These are phyloP conservation scores for Hypomecis atomaria DNA, from an alignment of 2,888 invertebrate genomes.

Conservation along the genomic window DNA sequence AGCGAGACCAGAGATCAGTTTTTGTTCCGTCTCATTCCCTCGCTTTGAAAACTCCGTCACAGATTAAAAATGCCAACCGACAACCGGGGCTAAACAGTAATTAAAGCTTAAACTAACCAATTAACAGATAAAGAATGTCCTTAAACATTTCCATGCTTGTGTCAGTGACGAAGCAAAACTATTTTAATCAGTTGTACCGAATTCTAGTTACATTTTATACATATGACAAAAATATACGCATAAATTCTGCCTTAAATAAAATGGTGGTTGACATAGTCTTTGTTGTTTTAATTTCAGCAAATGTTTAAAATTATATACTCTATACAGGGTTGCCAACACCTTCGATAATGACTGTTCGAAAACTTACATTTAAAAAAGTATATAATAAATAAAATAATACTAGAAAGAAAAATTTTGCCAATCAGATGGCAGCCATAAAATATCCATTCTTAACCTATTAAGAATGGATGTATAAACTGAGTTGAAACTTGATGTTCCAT, in stretches of 20 bases:
- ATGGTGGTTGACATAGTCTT: background rate
- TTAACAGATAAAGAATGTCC: conserved; percentile 30
- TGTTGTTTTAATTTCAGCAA: background rate
- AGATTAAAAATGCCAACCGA: conserved; percentile 24
- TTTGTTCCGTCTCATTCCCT: background rate
- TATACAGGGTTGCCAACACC: background rate
- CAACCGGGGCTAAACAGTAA: conserved; percentile 25
- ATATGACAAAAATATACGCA: conserved; percentile 4
- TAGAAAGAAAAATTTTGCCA: too few species aligned
- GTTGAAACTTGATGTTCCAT: too few species aligned
- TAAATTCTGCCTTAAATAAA: background rate
- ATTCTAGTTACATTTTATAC: conserved; percentile 2
- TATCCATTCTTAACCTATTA: too few species aligned
- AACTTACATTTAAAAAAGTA: background rate
- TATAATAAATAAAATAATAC: background rate
- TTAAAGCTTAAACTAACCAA: conserved; percentile 30
- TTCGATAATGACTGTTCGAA: background rate
- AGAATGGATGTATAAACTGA: too few species aligned
- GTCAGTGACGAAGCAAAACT: conserved; percentile 19
- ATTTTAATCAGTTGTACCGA: conserved; percentile 17
- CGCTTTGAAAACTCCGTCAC: conserved; percentile 17
- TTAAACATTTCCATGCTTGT: conserved; percentile 22
- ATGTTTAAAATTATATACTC: background rate
- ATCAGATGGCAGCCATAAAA: too few species aligned
- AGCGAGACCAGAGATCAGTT: background rate